Conservation (phyloP, 2,113 vertebrate species). For the Rhodinocichla rosea region DNA sequence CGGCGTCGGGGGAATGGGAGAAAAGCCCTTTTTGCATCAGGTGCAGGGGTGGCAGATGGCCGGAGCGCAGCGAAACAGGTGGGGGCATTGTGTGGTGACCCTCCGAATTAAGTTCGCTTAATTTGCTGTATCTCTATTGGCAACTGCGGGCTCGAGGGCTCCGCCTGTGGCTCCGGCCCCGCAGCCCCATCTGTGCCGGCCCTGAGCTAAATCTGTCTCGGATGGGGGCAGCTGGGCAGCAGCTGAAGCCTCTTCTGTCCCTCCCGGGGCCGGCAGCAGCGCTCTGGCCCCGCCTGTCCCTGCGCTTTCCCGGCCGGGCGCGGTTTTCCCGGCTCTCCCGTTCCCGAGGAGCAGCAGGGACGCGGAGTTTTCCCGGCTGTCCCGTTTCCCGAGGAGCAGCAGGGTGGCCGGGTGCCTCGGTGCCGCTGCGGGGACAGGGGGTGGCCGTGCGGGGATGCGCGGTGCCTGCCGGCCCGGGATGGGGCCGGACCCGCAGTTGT, state of each 20-base stretch:
- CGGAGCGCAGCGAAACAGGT: conserved; percentile 57
- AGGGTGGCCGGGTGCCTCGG: too few species aligned
- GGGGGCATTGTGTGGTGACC: conserved; percentile 66
- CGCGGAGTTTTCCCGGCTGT: not conserved
- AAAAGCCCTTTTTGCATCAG: conserved; percentile 36
- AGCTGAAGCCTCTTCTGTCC: not conserved
- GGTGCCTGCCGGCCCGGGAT: too few species aligned
- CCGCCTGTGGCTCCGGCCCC: not conserved
- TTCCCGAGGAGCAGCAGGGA: too few species aligned
- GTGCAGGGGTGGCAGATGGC: conserved; percentile 69
- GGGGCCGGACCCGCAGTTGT: too few species aligned
- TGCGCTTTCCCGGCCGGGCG: too few species aligned
- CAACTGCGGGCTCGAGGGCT: conserved; percentile 14
- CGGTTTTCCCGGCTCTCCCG: too few species aligned
- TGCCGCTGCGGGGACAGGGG: too few species aligned
- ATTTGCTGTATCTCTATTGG: conserved; percentile 67
- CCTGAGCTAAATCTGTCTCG: not conserved
- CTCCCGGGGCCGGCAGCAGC: too few species aligned
- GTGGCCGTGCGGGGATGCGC: too few species aligned
- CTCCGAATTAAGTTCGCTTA: conserved; percentile 58
- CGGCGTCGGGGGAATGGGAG: not conserved
- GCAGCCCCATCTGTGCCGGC: conserved; percentile 63
- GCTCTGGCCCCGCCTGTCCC: too few species aligned
- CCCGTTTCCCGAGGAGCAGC: too few species aligned
- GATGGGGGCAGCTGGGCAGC: not conserved